These are phyloP conservation scores for Apodemus agrarius DNA, from an alignment of 2,797 vertebrate species.

Conservation along the genomic window DNA sequence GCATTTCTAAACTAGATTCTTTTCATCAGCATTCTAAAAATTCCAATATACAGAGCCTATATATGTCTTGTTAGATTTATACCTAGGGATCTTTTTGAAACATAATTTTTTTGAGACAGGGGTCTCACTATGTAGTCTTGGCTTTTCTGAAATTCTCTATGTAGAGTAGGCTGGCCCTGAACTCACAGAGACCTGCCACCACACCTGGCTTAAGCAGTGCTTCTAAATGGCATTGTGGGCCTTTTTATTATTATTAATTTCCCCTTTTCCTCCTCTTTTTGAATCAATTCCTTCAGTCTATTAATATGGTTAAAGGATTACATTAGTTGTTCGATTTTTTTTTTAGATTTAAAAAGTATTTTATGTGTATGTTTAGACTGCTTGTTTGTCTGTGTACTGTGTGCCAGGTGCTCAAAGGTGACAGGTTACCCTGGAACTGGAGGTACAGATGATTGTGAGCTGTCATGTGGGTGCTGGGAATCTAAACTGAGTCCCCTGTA, in stretches of 20 bases:
- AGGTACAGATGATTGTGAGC: neutral
- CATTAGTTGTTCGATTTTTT: neutral
- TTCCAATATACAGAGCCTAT: neutral
- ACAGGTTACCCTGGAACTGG: neutral
- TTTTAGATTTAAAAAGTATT: neutral
- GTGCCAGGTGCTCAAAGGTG: neutral
- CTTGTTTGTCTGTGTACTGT: neutral
- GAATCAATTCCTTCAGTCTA: constrained; percentile 8
- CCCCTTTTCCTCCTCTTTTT: neutral
- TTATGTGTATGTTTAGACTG: neutral
- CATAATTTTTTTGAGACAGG: neutral
- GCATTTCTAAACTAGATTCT: constrained; percentile 28
- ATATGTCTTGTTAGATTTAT: neutral
- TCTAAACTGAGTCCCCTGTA: neutral
- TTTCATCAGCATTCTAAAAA: neutral
- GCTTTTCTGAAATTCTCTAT: neutral
- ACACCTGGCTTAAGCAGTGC: neutral
- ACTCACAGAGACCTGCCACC: neutral
- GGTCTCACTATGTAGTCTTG: neutral
- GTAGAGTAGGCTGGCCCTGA: neutral
- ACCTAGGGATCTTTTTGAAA: neutral
- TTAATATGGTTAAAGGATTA: constrained; percentile 25
- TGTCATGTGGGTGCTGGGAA: neutral
- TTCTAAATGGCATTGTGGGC: neutral
- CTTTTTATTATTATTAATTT: neutral